These are phyloP conservation scores for Symphodus melops DNA, from an alignment of 2,113 vertebrate genomes.

Conservation along the genomic window DNA sequence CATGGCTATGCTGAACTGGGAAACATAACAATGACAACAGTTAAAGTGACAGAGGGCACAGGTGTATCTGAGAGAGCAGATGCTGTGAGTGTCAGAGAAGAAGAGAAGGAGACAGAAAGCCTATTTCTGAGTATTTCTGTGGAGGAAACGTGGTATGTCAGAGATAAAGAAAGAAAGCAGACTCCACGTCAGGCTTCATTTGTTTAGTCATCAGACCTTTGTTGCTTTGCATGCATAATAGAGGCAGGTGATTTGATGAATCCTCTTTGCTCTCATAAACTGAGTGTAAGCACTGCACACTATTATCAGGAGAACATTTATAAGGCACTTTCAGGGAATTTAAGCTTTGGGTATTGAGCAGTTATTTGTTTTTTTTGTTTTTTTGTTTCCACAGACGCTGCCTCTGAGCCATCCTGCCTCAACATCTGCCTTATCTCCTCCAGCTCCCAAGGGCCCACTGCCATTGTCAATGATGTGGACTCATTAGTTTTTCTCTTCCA, in stretches of 20 bases:
- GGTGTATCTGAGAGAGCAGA: constrained; percentile 27
- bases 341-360: constrained; percentile 53
- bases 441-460: constrained; percentile 40
- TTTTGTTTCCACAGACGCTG: constrained; percentile 57
- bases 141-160: not conserved
- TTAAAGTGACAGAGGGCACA: constrained; percentile 14
- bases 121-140: not conserved
- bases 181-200: constrained; percentile 19
- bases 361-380: constrained; percentile 50
- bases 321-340: constrained; percentile 42
- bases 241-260: constrained; percentile 53
- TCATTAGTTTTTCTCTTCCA: constrained; percentile 57
- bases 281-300: constrained; percentile 51
- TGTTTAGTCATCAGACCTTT: constrained; percentile 46
- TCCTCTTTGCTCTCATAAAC: constrained; percentile 53
- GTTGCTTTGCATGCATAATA: constrained; percentile 53
- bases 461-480: constrained; percentile 39
- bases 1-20: constrained; percentile 17
- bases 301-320: constrained; percentile 66
- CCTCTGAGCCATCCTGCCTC: constrained; percentile 40
- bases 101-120: not conserved
- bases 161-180: constrained; percentile 1
- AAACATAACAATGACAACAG: constrained; percentile 36
- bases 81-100: not conserved
- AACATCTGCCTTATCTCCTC: constrained; percentile 58